phyloP scores from a whole-genome alignment of 35 echinoderm and acorn worm species.

The Amphiura filiformis region DNA sequence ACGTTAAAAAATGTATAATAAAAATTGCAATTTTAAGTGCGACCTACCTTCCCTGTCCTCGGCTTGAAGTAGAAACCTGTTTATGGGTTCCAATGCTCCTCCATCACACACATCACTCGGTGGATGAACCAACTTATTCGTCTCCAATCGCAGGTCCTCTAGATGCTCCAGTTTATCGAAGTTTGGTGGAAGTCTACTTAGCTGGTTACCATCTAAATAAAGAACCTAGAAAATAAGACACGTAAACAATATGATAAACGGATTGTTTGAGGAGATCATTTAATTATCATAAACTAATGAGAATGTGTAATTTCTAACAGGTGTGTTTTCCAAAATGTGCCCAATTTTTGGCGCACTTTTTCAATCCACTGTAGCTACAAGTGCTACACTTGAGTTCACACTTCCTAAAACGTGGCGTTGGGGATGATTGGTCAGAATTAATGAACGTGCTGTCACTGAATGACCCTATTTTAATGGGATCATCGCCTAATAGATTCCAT shows the following conservation, averaged over 20 bases:
- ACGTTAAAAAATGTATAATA: too few species aligned
- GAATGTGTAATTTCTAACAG: too few species aligned
- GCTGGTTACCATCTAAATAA: slow-evolving; percentile 56
- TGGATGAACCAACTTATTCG: slow-evolving; percentile 72
- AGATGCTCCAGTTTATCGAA: slow-evolving; percentile 70
- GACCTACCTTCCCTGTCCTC: slow-evolving; percentile 79
- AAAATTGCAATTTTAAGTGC: too few species aligned
- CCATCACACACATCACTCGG: slow-evolving; percentile 87
- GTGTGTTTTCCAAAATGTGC: too few species aligned
- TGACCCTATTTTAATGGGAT: too few species aligned
- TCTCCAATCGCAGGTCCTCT: slow-evolving; percentile 55
- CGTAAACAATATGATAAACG: not conserved
- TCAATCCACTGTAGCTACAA: too few species aligned
- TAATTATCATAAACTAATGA: not conserved
- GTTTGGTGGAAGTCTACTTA: slow-evolving; percentile 54
- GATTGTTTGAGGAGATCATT: not conserved
- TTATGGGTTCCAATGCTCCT: slow-evolving; percentile 86
- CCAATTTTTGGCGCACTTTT: too few species aligned
- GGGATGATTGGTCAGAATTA: too few species aligned
- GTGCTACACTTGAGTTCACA: too few species aligned
- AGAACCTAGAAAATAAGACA: slow-evolving; percentile 12
- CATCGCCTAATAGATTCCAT: too few species aligned
- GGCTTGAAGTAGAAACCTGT: slow-evolving; percentile 72
- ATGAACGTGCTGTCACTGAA: too few species aligned
- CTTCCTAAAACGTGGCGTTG: too few species aligned